Percentiles rank a stretch among this genome's conserved stretches.
Conservation (phyloP, 2,888 invertebrate species). For the Lasioglossum leucozonium region DNA sequence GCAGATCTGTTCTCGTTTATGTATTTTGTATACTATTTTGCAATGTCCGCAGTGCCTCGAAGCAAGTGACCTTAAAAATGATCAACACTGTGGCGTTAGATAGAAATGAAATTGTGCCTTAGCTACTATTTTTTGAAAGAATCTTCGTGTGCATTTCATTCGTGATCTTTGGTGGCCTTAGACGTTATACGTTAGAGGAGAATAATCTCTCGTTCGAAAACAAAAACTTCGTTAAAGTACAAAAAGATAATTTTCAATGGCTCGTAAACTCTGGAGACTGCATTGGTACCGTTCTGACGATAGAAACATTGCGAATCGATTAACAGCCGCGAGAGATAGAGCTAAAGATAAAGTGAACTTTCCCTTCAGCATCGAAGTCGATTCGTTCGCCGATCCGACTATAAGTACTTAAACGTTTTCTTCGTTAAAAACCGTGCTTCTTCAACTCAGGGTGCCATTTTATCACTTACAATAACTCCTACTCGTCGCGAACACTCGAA, state of each 20-base stretch:
- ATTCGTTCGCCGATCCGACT: slow-evolving; percentile 30
- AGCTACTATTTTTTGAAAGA: not conserved
- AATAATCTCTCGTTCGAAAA: not conserved
- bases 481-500: slow-evolving; percentile 54
- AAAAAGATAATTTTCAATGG: not conserved
- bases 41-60: not conserved
- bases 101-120: slow-evolving; percentile 12
- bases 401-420: slow-evolving; percentile 62
- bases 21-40: not conserved
- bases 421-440: slow-evolving; percentile 75
- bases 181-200: not conserved
- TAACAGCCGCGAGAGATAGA: not conserved
- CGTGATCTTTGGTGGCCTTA: not conserved
- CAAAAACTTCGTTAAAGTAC: not conserved
- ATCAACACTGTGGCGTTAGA: not conserved
- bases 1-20: not conserved
- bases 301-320: not conserved
- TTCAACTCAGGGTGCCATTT: slow-evolving; percentile 84
- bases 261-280: not conserved
- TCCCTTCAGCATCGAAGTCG: slow-evolving; percentile 1
- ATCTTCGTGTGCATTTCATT: not conserved
- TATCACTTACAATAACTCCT: slow-evolving; percentile 56
- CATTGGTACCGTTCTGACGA: slow-evolving; percentile 16
- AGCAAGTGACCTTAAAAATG: not conserved
- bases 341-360: slow-evolving; percentile 6